phyloP scores from a whole-genome alignment of 2,888 invertebrate genomes.

The Drosophila kanekoi region DNA sequence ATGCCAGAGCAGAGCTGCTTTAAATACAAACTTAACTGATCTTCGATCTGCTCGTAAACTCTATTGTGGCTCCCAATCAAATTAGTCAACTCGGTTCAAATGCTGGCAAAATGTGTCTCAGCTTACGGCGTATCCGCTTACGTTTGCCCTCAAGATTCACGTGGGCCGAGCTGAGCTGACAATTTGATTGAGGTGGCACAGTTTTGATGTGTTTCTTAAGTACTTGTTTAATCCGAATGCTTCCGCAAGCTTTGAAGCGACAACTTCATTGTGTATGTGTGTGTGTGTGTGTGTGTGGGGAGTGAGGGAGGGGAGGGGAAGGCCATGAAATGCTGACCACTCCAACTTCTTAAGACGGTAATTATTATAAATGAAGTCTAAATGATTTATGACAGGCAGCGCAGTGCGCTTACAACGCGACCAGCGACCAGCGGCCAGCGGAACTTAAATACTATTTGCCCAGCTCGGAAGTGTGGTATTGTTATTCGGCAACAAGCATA shows the following conservation, averaged over 20 bases:
- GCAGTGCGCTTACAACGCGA: slow-evolving; percentile 65
- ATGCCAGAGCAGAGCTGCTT: slow-evolving; percentile 4
- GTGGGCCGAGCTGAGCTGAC: slow-evolving; percentile 12
- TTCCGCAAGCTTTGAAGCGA: slow-evolving; percentile 65
- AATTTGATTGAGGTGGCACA: slow-evolving; percentile 16
- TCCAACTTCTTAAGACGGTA: slow-evolving; percentile 59
- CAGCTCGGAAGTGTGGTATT: slow-evolving; percentile 56
- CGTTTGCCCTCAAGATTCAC: slow-evolving; percentile 11
- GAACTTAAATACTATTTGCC: slow-evolving; percentile 47
- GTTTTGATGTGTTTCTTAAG: slow-evolving; percentile 28
- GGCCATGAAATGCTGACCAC: slow-evolving; percentile 62
- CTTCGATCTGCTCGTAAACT: slow-evolving; percentile 20
- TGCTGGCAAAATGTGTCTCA: slow-evolving; percentile 34
- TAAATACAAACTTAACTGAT: slow-evolving; percentile 12
- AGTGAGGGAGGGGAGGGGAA: too few species aligned
- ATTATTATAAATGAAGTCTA: slow-evolving; percentile 78
- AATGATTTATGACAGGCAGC: slow-evolving; percentile 71
- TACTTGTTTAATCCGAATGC: slow-evolving; percentile 37
- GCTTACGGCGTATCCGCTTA: slow-evolving; percentile 22
- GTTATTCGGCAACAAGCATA: slow-evolving; percentile 3
- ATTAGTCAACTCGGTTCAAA: slow-evolving; percentile 58
- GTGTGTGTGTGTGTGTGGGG: slow-evolving; percentile 29
- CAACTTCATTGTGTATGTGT: slow-evolving; percentile 72
- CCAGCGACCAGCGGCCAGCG: slow-evolving; percentile 50
- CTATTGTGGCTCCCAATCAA: slow-evolving; percentile 48